A percentile compares a stretch with the other conserved stretches of the same genome.
phyloP scores from a whole-genome alignment of 2,113 vertebrate species.

The Anolis sagrei region DNA sequence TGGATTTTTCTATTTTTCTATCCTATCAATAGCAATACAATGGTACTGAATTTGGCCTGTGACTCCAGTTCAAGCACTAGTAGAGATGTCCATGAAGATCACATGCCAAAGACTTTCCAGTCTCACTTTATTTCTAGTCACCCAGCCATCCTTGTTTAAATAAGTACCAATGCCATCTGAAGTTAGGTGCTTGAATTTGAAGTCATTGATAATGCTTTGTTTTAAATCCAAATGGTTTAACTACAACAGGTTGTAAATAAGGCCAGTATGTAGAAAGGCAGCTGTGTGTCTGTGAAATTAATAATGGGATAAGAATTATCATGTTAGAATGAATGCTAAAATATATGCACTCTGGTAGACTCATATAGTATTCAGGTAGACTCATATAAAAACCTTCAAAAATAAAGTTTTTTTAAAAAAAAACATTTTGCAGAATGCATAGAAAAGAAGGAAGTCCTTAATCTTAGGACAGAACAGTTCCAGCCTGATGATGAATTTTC shows the following conservation, averaged over 20 bases:
- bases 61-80: too few species aligned
- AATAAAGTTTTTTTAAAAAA: not conserved
- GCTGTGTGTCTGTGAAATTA: not conserved
- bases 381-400: not conserved
- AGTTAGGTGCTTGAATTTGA: not conserved
- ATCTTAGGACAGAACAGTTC: not conserved
- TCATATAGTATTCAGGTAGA: not conserved
- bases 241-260: not conserved
- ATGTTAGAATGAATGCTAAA: slow-evolving; percentile 8
- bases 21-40: too few species aligned
- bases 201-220: not conserved
- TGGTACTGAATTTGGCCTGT: too few species aligned
- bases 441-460: not conserved
- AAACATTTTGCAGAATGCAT: not conserved
- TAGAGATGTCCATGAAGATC: too few species aligned
- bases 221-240: not conserved
- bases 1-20: too few species aligned
- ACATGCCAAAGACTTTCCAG: too few species aligned
- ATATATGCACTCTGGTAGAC: not conserved
- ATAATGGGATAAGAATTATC: not conserved
- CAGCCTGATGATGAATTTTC: not conserved
- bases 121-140: not conserved
- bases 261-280: slow-evolving; percentile 19
- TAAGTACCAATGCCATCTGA: not conserved
- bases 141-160: not conserved